Percentiles rank a stretch among this genome's conserved stretches.
phyloP scores from a whole-genome alignment of 2,888 invertebrate species.

The Agrochola litura region DNA sequence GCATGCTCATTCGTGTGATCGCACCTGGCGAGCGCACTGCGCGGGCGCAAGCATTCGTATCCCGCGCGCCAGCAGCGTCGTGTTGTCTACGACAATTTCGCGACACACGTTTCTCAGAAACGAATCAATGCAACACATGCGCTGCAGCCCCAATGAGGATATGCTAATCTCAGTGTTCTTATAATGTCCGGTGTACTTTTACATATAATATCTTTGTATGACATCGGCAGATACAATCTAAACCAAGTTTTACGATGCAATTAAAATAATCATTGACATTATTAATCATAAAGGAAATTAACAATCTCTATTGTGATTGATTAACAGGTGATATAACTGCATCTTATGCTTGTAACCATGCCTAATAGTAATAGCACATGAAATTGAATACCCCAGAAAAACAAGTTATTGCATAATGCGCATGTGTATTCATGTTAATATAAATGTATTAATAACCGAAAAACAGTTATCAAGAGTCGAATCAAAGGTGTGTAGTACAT shows the following conservation, averaged over 20 bases:
- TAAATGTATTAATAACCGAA: constrained; percentile 57
- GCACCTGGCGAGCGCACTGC: constrained; percentile 76
- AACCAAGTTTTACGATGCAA: constrained; percentile 28
- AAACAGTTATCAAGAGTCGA: constrained; percentile 53
- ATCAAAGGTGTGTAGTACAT: constrained; percentile 22
- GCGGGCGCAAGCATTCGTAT: constrained; percentile 60
- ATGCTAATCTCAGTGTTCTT: constrained; percentile 83
- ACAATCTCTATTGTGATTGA: constrained; percentile 52
- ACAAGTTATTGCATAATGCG: constrained; percentile 56
- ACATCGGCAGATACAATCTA: constrained; percentile 22
- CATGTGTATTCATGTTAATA: constrained; percentile 48
- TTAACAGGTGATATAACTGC: constrained; percentile 49
- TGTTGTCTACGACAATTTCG: constrained; percentile 79
- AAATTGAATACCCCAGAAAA: constrained; percentile 55
- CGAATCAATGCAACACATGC: constrained; percentile 76
- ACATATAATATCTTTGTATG: constrained; percentile 62
- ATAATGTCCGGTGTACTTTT: constrained; percentile 80
- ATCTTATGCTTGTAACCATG: constrained; percentile 40
- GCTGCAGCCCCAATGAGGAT: constrained; percentile 80
- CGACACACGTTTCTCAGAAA: constrained; percentile 80
- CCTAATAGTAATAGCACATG: constrained; percentile 58
- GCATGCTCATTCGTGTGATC: constrained; percentile 71
- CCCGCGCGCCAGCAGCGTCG: constrained; percentile 68
- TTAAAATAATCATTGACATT: constrained; percentile 40
- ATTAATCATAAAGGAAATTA: constrained; percentile 54